phyloP scores from a whole-genome alignment of 2,113 vertebrate species.

The Cebidichthys violaceus region DNA sequence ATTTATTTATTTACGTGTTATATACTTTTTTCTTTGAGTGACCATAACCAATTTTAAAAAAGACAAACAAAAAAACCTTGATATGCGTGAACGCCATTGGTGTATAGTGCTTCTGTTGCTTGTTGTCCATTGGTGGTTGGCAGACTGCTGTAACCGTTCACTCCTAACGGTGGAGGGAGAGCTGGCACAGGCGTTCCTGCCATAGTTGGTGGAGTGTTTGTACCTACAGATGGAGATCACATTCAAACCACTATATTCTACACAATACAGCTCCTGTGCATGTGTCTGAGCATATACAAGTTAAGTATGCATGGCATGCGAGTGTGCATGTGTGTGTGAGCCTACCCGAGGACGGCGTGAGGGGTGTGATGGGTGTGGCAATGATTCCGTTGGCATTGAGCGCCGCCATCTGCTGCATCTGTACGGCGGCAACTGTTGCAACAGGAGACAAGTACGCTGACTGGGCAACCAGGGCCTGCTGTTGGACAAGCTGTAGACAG shows the following conservation, averaged over 20 bases:
- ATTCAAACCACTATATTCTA: not conserved
- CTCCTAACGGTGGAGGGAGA: conserved; percentile 85
- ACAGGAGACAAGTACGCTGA: conserved; percentile 95
- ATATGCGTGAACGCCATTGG: conserved; percentile 89
- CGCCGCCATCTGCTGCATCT: conserved; percentile 94
- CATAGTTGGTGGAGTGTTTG: conserved; percentile 88
- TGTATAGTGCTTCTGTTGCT: conserved; percentile 87
- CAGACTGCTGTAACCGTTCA: conserved; percentile 88
- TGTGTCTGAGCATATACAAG: not conserved
- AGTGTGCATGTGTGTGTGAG: conserved; percentile 3
- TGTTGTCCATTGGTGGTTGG: conserved; percentile 85
- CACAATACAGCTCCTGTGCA: not conserved
- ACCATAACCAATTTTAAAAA: not conserved
- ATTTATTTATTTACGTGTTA: not conserved
- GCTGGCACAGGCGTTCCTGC: conserved; percentile 86
- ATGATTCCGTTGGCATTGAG: conserved; percentile 93
- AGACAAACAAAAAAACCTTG: conserved; percentile 79
- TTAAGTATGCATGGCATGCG: conserved; percentile 7
- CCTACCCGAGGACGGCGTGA: conserved; percentile 88
- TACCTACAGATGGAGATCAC: conserved; percentile 77
- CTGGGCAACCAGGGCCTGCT: conserved; percentile 94
- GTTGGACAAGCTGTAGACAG: conserved; percentile 90
- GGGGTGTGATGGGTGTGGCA: conserved; percentile 89
- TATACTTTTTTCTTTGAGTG: not conserved
- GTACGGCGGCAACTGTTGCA: conserved; percentile 92